Evolutionary conservation across 1,140 invertebrate genomes (phyloP).

Genomic region (Drosophila micromelanica): DNA sequence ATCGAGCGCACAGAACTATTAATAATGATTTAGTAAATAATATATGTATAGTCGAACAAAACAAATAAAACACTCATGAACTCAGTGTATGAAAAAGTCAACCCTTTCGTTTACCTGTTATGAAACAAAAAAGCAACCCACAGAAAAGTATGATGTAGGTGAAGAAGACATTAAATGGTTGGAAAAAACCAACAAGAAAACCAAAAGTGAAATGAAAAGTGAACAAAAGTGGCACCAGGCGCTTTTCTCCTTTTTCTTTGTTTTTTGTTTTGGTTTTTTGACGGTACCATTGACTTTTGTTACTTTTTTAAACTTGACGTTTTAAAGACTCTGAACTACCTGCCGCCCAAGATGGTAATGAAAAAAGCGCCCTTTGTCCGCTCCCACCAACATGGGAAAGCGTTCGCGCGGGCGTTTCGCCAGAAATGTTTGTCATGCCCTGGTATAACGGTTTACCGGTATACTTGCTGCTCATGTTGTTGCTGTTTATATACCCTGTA

Average conservation of each 20-base stretch:
- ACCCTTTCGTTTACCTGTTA: constrained; percentile 28
- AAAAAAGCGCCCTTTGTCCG: constrained; percentile 77
- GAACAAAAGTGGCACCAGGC: constrained; percentile 67
- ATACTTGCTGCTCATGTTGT: constrained; percentile 18
- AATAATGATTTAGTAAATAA: constrained; percentile 28
- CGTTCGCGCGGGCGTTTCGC: constrained; percentile 65
- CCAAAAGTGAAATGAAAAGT: constrained; percentile 71
- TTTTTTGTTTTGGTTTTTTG: constrained; percentile 34
- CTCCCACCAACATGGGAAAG: constrained; percentile 57
- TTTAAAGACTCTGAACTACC: constrained; percentile 58
- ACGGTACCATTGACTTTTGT: constrained; percentile 79
- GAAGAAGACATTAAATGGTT: neutral
- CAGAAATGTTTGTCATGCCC: constrained; percentile 73
- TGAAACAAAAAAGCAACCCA: neutral
- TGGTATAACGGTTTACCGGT: constrained; percentile 50
- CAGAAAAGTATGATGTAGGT: constrained; percentile 4
- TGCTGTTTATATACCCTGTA: constrained; percentile 38
- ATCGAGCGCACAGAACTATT: constrained; percentile 1
- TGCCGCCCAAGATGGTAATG: constrained; percentile 63
- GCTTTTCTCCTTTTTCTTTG: constrained; percentile 30
- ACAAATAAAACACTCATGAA: constrained; percentile 2
- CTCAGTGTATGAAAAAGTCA: constrained; percentile 30
- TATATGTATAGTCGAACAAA: neutral
- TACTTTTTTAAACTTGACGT: constrained; percentile 62
- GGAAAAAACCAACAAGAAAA: constrained; percentile 5